These are phyloP conservation scores for Trachemys scripta DNA, from an alignment of 2,113 vertebrate genomes.

Conservation along the genomic window DNA sequence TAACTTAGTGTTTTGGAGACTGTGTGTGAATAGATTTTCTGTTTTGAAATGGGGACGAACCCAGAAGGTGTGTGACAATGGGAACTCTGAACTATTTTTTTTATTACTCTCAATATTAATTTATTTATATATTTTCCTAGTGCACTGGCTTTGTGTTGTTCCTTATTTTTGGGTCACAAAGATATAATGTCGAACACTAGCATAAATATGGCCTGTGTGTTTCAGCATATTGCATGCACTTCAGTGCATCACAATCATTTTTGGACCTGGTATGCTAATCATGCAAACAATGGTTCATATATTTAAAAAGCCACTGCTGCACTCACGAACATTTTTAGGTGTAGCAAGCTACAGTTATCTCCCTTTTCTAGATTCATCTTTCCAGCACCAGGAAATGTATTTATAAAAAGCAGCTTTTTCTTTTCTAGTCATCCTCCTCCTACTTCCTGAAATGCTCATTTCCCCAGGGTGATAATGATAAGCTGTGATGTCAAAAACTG, in stretches of 20 bases:
- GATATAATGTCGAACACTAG: background rate
- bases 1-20: background rate
- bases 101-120: background rate
- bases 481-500: constrained; percentile 6
- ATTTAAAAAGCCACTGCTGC: background rate
- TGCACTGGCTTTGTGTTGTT: background rate
- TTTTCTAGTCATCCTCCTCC: background rate
- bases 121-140: background rate
- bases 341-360: background rate
- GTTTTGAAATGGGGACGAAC: background rate
- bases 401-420: background rate
- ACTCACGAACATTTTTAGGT: accelerated
- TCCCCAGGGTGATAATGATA: background rate
- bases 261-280: background rate
- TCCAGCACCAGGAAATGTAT: background rate
- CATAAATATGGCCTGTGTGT: background rate
- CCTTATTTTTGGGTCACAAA: background rate
- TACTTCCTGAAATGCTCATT: background rate
- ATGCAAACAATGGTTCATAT: background rate
- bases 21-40: background rate
- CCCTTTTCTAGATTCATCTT: background rate
- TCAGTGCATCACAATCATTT: background rate
- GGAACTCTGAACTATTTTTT: background rate
- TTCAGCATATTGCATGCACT: background rate
- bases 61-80: background rate